Conservation (phyloP, 2,888 invertebrate genomes). For the Ophion ellenae region DNA sequence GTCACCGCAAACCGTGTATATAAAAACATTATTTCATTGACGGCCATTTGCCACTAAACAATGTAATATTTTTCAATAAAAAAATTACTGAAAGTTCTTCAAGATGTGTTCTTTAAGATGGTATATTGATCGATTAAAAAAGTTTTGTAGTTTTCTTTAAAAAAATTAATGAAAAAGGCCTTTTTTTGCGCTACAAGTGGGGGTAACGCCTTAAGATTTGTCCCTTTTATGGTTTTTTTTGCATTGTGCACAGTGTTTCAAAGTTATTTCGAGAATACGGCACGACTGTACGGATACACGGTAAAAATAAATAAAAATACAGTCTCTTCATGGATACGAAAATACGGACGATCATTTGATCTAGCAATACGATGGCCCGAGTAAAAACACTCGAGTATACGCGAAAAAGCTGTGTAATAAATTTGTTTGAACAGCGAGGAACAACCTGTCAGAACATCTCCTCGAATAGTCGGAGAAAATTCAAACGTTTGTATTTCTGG, state of each 20-base stretch:
- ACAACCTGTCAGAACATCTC: constrained; percentile 26
- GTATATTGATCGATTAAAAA: no score
- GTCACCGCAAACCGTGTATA: no score
- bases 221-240: no score
- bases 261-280: neutral
- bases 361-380: neutral
- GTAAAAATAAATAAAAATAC: neutral
- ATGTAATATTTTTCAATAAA: no score
- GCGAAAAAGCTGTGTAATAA: constrained; percentile 12
- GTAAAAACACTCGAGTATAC: constrained; percentile 10
- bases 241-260: neutral
- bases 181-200: no score
- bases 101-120: no score
- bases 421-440: constrained; percentile 20
- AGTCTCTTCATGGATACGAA: neutral
- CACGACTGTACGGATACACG: neutral
- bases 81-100: no score
- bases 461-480: constrained; percentile 11
- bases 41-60: no score
- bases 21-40: no score
- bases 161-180: no score
- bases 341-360: constrained; percentile 8
- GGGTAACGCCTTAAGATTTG: no score
- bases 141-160: no score
- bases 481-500: constrained; percentile 22